Base-by-base conservation (phyloP, 2,888 invertebrate genomes). In the Arctia plantaginis region DNA sequence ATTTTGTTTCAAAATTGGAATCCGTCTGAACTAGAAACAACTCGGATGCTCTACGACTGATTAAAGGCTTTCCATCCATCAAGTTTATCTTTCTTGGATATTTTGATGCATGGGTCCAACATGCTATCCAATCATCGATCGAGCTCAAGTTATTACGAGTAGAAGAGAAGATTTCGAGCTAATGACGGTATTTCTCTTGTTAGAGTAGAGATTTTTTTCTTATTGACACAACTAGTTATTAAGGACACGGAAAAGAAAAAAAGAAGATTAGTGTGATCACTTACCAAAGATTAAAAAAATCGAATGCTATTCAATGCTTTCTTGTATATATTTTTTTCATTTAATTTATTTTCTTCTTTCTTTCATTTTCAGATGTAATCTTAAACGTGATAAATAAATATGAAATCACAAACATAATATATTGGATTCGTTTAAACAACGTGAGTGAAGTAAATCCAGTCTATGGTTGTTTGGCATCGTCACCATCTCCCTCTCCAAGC, bases 381-480 rank as follows among this genome's bases (percentile, higher is more conserved):
- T 6, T 27, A 10, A 13, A 27, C 15, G 15, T 59, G 27, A 59
- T 0, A 59, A 35, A 65, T 39, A 39, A 39, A 13, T 12, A 23
- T 23, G 3, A 15, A 23, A 20, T 65, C 1, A 23, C 41, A 67
- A 51, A 44, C 7, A 23, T 13, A 0, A 64, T 64, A 64, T 27
- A 69, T 65, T 33, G 6, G 7, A 65, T 65, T 47, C 47, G 64
- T 64, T 62, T 68, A 47, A 64, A 69, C 13, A 47, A 39, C 33
- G 41, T 27, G 33, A 66, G 33, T 64, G 4, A 71, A 62, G n/a
- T 69, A 73, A 51, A 69, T 33, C 73, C 35, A 55, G 65, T 73
- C 12, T 33, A 41, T 41, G 69, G 69, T 33, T 69, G 69, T 69
- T 81, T 81, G 80, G 80, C 80, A 79, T 35, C 27, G 33, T 64